A percentile compares a stretch with the other conserved stretches of the same genome.
These are phyloP conservation scores for Hyposoter dolosus DNA, from an alignment of 2,888 invertebrate genomes.

Conservation along the genomic window DNA sequence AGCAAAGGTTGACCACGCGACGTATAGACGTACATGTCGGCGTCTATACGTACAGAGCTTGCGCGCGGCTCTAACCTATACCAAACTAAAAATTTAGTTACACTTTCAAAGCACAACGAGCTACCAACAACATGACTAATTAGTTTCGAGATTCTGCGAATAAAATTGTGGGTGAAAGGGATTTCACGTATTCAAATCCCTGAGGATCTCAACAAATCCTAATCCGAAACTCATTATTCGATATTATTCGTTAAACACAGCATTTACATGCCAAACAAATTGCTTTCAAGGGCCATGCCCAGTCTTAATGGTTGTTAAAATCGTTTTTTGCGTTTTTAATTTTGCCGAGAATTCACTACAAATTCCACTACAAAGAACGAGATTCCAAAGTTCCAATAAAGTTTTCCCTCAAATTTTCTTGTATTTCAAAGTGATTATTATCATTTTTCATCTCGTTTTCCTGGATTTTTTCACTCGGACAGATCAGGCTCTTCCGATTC, in stretches of 20 bases:
- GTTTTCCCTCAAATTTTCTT: not conserved
- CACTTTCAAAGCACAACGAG: not conserved
- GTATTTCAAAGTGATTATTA: not conserved
- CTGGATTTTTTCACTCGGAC: not conserved
- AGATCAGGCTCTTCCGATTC: not conserved
- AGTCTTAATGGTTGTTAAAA: not conserved
- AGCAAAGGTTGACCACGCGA: not conserved
- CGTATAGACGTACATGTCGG: not conserved
- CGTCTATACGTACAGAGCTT: slow-evolving; percentile 24
- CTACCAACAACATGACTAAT: not conserved
- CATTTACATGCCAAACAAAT: not conserved
- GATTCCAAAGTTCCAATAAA: not conserved
- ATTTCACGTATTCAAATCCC: not conserved
- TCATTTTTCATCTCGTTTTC: not conserved
- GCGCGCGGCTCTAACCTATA: slow-evolving; percentile 19
- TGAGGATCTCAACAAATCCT: not conserved
- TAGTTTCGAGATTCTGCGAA: not conserved
- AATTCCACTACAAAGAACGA: not conserved
- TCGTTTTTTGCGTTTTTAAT: not conserved
- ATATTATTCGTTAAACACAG: not conserved
- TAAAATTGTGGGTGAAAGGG: not conserved
- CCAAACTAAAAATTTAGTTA: not conserved
- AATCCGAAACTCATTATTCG: not conserved
- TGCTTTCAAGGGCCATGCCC: not conserved
- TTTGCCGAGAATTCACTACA: not conserved